These are phyloP conservation scores for Takifugu bimaculatus DNA, from an alignment of 2,113 vertebrate species.

Conservation along the genomic window DNA sequence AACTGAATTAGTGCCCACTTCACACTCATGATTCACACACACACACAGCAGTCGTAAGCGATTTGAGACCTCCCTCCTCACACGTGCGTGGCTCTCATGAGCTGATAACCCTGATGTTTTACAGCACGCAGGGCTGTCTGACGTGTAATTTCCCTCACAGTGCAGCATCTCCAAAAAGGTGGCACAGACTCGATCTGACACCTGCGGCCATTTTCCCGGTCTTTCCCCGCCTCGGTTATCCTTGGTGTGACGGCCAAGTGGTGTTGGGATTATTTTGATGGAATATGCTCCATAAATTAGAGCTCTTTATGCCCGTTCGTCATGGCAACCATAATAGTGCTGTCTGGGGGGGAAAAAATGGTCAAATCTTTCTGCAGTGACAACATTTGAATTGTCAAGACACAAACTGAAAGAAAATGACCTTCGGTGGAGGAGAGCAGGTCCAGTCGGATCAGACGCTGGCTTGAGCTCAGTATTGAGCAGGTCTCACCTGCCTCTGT, in stretches of 20 bases:
- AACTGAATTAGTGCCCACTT: slow-evolving; percentile 37
- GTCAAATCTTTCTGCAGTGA: no score
- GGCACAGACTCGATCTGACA: slow-evolving; percentile 24
- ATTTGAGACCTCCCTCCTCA: slow-evolving; percentile 23
- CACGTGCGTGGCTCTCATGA: slow-evolving; percentile 11
- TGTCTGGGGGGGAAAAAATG: no score
- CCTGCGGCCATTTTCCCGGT: neutral
- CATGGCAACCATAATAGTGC: no score
- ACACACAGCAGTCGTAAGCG: slow-evolving; percentile 26
- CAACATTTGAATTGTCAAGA: no score
- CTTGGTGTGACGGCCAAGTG: no score
- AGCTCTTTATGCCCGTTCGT: no score
- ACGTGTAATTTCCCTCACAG: slow-evolving; percentile 38
- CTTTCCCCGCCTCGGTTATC: neutral
- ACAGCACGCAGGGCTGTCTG: slow-evolving; percentile 30
- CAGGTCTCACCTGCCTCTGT: no score
- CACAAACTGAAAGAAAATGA: slow-evolving; percentile 19
- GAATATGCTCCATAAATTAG: no score
- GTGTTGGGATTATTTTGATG: no score
- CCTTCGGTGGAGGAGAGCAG: neutral
- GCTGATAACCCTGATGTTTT: slow-evolving; percentile 51
- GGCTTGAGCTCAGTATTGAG: no score
- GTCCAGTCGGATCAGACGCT: no score
- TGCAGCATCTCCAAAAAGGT: slow-evolving; percentile 8
- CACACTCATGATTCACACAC: slow-evolving; percentile 29